Evolutionary conservation across 2,113 vertebrate genomes (phyloP), one percentile per base, ranked within the genome.

Genomic region (Entelurus aequoreus): DNA sequence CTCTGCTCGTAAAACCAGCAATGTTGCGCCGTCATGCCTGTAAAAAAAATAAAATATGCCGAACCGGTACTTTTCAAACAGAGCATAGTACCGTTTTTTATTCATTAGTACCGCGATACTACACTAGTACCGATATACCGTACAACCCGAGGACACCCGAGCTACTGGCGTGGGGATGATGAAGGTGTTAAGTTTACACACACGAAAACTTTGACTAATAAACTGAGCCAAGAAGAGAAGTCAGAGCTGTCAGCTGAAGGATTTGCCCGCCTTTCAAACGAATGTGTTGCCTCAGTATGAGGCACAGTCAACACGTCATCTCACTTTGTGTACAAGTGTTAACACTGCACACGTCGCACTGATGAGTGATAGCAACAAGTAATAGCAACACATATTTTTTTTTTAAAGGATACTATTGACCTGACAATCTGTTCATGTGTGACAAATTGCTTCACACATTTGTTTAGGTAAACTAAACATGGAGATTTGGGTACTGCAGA

Each of bases 231-330:
- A 56, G 79, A 83, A 48, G 73, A 63, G 44, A 1, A 55, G 77
- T 83, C 81, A 72, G 76, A 72, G 64, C 86, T 90, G 86, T 90
- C 88, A 87, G 68, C 84, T 58, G 13, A 68, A n/a, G 14, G 21
- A 62, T 88, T 83, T 85, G 75, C 51, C 46, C 40, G 77, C 11
- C 21, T 13, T 72, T 85, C 83, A 72, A 28, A 74, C 63, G 19
- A 65, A 77, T 64, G 11, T 65, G 68, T 55, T 51, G 53, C 54
- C 10, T 53, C 65, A 37, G 47, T 21, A 14, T 53, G 53, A 37
- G 40, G 58, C 10, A 69, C 65, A 57, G 55, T 6, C 6, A 55
- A 58, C 52, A 61, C 38, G 65, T 50, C 55, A 60, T 1, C 47
- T 48, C 65, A 19, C 44, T 76, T 78, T 74, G n/a, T 75, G 71